A percentile compares a stretch with the other conserved stretches of the same genome.
Conservation (phyloP, 2,797 vertebrate species). For the Cygnus olor region DNA sequence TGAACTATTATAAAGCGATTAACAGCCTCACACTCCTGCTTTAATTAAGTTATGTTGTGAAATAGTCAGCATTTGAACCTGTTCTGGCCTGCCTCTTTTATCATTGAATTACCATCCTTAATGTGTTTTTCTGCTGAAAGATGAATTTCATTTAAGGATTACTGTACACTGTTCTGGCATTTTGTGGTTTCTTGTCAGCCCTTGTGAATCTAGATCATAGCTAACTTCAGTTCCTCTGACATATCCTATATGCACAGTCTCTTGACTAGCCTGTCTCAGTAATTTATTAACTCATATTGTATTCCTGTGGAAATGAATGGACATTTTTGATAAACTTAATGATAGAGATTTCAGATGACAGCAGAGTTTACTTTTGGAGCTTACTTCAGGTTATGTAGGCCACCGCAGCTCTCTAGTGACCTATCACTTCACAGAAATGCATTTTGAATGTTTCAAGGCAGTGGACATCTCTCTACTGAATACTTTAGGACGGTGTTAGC, state of each 20-base stretch:
- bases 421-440: slow-evolving; percentile 45
- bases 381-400: slow-evolving; percentile 61
- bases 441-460: slow-evolving; percentile 47
- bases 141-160: slow-evolving; percentile 75
- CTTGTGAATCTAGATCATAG: slow-evolving; percentile 64
- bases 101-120: slow-evolving; percentile 71
- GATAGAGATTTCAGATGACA: slow-evolving; percentile 73
- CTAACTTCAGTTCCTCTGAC: slow-evolving; percentile 67
- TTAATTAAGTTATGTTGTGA: slow-evolving; percentile 81
- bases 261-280: slow-evolving; percentile 68
- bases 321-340: slow-evolving; percentile 71
- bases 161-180: slow-evolving; percentile 55
- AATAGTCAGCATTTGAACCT: slow-evolving; percentile 82
- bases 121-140: slow-evolving; percentile 78
- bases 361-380: slow-evolving; percentile 57
- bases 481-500: slow-evolving; percentile 21
- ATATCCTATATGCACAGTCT: slow-evolving; percentile 73
- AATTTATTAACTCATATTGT: slow-evolving; percentile 72
- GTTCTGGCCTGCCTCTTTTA: slow-evolving; percentile 75
- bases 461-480: slow-evolving; percentile 24
- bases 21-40: slow-evolving; percentile 75
- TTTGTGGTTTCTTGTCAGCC: slow-evolving; percentile 69
- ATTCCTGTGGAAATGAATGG: slow-evolving; percentile 60
- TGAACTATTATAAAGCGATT: slow-evolving; percentile 79
- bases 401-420: slow-evolving; percentile 35